A percentile compares a stretch with the other conserved stretches of the same genome.
Conservation (phyloP, 2,797 vertebrate genomes). For the Mastacembelus armatus region DNA sequence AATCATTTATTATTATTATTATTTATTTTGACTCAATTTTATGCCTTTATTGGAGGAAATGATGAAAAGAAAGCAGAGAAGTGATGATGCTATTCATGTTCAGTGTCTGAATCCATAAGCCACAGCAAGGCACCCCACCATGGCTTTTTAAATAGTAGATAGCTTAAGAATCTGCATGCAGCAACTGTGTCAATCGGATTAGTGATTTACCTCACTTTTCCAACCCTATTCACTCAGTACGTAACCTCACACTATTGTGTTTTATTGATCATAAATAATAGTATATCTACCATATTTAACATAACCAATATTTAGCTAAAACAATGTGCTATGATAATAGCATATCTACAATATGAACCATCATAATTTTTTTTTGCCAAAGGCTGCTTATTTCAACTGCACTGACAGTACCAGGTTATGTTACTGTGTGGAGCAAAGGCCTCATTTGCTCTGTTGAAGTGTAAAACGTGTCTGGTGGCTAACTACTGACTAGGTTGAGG, state of each 20-base stretch:
- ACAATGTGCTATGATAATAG: not conserved
- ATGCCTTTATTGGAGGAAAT: not conserved
- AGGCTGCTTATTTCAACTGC: not conserved
- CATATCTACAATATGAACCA: not conserved
- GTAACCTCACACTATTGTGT: no score
- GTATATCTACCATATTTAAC: not conserved
- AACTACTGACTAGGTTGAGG: no score
- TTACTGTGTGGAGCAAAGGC: not conserved
- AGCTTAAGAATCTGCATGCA: no score
- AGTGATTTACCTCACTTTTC: no score
- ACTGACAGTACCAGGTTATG: not conserved
- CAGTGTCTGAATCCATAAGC: not conserved
- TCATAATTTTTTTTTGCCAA: slow-evolving; percentile 1
- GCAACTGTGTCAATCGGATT: no score
- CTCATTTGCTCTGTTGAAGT: slow-evolving; percentile 12
- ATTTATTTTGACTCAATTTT: no score
- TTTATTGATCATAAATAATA: not conserved
- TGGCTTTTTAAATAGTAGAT: not conserved
- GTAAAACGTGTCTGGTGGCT: slow-evolving; percentile 9
- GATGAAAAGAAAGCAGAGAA: not conserved
- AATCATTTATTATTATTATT: no score
- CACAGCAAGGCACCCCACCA: not conserved
- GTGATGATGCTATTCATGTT: not conserved
- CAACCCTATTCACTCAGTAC: no score
- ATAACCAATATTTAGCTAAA: not conserved